Percentiles rank a stretch among this genome's conserved stretches.
These are phyloP conservation scores for Salminus brasiliensis DNA, from an alignment of 2,113 vertebrate genomes.

Conservation along the genomic window DNA sequence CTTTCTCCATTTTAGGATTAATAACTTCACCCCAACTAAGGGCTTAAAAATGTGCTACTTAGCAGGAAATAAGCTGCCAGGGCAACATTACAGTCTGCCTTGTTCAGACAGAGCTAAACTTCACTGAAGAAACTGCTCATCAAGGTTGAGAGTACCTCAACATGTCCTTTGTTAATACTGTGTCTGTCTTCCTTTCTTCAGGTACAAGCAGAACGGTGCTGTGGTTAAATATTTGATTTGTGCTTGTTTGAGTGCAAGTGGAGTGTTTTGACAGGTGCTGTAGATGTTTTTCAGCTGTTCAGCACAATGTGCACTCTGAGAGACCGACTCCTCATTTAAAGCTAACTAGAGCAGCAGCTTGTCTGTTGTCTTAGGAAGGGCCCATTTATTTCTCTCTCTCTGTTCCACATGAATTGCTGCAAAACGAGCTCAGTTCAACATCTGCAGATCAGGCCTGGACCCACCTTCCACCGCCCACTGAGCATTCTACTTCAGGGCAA, in stretches of 20 bases:
- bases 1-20: neutral
- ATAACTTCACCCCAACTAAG: neutral
- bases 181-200: neutral
- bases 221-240: neutral
- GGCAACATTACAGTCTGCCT: neutral
- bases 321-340: conserved; percentile 18
- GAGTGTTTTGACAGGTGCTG: too few species aligned
- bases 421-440: conserved; percentile 43
- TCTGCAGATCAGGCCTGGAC: conserved; percentile 42
- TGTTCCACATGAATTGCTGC: neutral
- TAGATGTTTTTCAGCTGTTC: conserved; percentile 16
- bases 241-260: neutral
- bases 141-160: too few species aligned
- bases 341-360: conserved; percentile 22
- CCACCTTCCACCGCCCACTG: conserved; percentile 15
- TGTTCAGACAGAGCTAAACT: neutral
- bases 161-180: neutral
- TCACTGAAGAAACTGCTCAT: neutral
- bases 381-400: neutral
- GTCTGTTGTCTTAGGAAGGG: conserved; percentile 17
- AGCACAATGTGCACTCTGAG: neutral
- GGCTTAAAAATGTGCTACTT: neutral
- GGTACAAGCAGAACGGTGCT: neutral
- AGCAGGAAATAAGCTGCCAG: neutral
- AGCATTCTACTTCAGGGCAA: conserved; percentile 42